A percentile compares a stretch with the other conserved stretches of the same genome.
phyloP scores from a whole-genome alignment of 1,140 invertebrate species.

The Metaphire vulgaris region DNA sequence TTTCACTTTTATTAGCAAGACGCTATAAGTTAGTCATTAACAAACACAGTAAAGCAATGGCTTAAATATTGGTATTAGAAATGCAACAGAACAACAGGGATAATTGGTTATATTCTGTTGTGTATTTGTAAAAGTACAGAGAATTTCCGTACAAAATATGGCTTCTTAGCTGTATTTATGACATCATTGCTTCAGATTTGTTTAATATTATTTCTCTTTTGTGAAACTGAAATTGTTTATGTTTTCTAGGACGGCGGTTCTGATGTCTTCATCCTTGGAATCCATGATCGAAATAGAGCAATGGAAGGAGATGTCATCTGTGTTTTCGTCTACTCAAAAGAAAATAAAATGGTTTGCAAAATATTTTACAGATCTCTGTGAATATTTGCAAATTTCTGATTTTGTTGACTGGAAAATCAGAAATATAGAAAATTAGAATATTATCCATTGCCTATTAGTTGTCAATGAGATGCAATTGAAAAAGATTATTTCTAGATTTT shows the following conservation, averaged over 20 bases:
- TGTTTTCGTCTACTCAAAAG: constrained; percentile 57
- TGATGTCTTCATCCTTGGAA: constrained; percentile 68
- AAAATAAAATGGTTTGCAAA: constrained; percentile 53
- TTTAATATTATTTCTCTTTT: neutral
- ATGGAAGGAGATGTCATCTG: constrained; percentile 75
- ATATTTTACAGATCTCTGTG: neutral
- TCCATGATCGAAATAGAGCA: constrained; percentile 68
- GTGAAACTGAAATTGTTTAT: neutral
- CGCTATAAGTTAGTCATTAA: too few species aligned
- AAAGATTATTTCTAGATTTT: neutral
- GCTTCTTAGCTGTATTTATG: too few species aligned
- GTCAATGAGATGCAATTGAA: neutral
- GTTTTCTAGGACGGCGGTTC: constrained; percentile 56
- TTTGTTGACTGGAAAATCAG: neutral
- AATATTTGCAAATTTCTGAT: neutral
- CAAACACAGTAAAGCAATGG: too few species aligned
- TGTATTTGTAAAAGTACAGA: neutral
- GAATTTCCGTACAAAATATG: neutral
- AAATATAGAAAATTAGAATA: neutral
- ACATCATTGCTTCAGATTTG: neutral
- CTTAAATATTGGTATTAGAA: too few species aligned
- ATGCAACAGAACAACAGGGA: too few species aligned
- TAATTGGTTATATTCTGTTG: too few species aligned
- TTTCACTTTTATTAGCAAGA: too few species aligned
- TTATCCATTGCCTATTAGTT: neutral